Conservation (phyloP, 2,888 invertebrate species). For the Xestia sexstrigata region DNA sequence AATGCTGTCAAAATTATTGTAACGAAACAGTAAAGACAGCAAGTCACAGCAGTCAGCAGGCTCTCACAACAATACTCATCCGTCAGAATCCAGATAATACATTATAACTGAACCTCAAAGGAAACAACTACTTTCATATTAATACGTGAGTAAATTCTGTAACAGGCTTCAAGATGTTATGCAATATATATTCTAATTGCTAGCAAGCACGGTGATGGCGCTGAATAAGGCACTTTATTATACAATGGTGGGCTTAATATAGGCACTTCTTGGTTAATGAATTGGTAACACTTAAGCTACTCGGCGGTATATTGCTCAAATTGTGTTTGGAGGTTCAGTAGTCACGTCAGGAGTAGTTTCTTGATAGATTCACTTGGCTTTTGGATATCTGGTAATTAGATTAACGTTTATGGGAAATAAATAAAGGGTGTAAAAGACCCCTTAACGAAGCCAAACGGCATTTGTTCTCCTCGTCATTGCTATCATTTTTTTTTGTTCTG, state of each 20-base stretch:
- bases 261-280: slow-evolving; percentile 56
- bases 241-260: slow-evolving; percentile 53
- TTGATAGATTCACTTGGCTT: slow-evolving; percentile 18
- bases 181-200: slow-evolving; percentile 60
- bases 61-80: neutral
- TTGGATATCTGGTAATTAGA: neutral
- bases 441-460: too few species aligned
- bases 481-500: too few species aligned
- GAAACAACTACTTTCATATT: slow-evolving; percentile 32
- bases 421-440: too few species aligned
- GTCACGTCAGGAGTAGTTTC: neutral
- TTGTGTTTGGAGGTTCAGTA: slow-evolving; percentile 20
- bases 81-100: slow-evolving; percentile 7
- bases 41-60: too few species aligned
- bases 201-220: slow-evolving; percentile 46
- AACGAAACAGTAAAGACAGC: too few species aligned
- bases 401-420: neutral
- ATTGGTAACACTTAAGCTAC: slow-evolving; percentile 49
- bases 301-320: slow-evolving; percentile 32
- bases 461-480: too few species aligned
- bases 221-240: slow-evolving; percentile 56
- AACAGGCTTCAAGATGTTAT: slow-evolving; percentile 48
- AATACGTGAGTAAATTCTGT: slow-evolving; percentile 36
- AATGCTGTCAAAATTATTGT: too few species aligned
- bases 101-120: slow-evolving; percentile 21